A percentile compares a stretch with the other conserved stretches of the same genome.
Evolutionary conservation across 2,797 vertebrate genomes (phyloP).

Genomic region (Ptychadena robeensis): DNA sequence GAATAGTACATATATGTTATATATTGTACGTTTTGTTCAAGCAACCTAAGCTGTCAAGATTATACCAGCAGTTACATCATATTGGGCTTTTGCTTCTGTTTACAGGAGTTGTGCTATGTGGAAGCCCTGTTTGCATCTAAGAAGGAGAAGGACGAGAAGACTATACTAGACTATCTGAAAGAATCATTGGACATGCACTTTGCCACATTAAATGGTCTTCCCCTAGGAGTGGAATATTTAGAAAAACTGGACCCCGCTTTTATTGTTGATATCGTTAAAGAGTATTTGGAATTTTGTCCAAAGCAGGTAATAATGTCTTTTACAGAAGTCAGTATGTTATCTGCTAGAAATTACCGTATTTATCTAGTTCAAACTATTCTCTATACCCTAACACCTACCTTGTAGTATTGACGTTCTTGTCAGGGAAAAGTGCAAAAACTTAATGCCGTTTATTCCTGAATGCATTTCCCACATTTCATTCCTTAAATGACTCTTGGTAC

Average conservation of each 20-base stretch:
- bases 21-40: no score
- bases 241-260: conserved; percentile 75
- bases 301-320: conserved; percentile 67
- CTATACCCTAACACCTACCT: no score
- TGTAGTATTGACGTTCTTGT: no score
- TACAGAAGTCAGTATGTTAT: not conserved
- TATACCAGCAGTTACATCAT: no score
- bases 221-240: conserved; percentile 74
- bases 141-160: conserved; percentile 66
- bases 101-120: conserved; percentile 74
- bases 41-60: no score
- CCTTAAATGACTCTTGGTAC: no score
- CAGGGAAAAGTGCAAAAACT: no score
- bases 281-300: conserved; percentile 72
- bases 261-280: conserved; percentile 73
- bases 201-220: conserved; percentile 68
- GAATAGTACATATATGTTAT: no score
- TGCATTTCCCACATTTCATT: no score
- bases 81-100: not conserved
- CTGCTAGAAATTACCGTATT: not conserved
- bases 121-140: conserved; percentile 71
- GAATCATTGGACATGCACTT: conserved; percentile 73
- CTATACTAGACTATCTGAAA: conserved; percentile 66
- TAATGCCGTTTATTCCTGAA: no score
- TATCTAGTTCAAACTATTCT: not conserved